Evolutionary conservation across 1,140 invertebrate genomes (phyloP).

Genomic region (Steinernema feltiae): DNA sequence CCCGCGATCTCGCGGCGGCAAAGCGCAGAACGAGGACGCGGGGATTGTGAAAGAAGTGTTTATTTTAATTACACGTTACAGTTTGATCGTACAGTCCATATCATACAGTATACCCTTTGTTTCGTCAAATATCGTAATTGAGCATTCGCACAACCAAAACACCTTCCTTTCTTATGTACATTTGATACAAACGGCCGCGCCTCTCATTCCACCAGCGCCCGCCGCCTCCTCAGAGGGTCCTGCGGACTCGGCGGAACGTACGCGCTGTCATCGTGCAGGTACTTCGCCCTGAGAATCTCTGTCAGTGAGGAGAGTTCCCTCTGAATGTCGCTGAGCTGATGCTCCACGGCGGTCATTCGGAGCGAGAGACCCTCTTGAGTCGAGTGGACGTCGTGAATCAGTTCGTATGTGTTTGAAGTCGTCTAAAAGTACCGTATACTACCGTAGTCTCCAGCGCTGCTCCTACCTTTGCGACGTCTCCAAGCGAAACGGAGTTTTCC

Average conservation of each 20-base stretch:
- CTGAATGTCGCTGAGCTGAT: conserved; percentile 51
- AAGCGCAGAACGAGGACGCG: too few relatives aligned
- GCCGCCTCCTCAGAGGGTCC: background rate
- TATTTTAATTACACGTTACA: too few relatives aligned
- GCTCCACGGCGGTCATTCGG: conserved; percentile 54
- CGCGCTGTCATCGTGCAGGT: background rate
- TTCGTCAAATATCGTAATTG: conserved; percentile 5
- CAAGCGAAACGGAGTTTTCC: conserved; percentile 97
- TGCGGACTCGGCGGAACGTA: background rate
- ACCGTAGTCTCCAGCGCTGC: background rate
- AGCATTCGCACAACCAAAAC: conserved; percentile 9
- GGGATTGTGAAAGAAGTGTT: too few relatives aligned
- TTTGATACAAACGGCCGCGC: background rate
- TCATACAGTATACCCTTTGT: too few relatives aligned
- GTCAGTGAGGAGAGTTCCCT: conserved; percentile 34
- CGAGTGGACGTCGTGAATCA: conserved; percentile 52
- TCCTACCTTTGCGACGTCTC: conserved; percentile 96
- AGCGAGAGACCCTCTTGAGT: conserved; percentile 54
- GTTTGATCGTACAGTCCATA: too few relatives aligned
- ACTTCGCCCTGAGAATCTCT: conserved; percentile 33
- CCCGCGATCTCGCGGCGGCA: too few relatives aligned
- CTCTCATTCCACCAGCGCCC: background rate
- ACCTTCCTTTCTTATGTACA: background rate
- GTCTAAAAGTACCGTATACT: conserved; percentile 44
- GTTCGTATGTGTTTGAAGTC: conserved; percentile 49